These are phyloP conservation scores for Hetaerina titia DNA, from an alignment of 2,888 invertebrate species.

Conservation along the genomic window DNA sequence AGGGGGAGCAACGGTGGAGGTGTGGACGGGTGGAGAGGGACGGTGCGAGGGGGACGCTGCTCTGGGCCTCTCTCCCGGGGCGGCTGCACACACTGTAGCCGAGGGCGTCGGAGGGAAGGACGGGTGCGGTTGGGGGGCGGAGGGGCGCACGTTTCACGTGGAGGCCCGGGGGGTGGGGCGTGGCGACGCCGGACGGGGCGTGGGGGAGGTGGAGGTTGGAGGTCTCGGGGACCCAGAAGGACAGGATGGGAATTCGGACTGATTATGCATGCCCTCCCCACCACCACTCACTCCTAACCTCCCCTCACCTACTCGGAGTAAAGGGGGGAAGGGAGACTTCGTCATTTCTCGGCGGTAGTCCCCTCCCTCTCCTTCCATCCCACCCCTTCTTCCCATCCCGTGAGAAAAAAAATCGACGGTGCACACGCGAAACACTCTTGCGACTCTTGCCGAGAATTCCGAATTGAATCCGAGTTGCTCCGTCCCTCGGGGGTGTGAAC, in stretches of 20 bases:
- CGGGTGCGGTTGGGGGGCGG: neutral
- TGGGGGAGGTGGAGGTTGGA: neutral
- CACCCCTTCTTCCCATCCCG: no score
- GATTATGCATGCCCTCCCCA: no score
- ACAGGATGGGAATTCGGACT: no score
- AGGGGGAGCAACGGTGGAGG: neutral
- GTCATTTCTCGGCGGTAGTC: neutral
- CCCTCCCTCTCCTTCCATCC: neutral
- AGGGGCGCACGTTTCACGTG: neutral
- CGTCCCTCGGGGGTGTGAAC: neutral
- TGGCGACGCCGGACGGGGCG: neutral
- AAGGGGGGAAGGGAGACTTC: no score
- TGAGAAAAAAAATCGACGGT: neutral
- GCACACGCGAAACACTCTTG: neutral
- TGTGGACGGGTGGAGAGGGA: neutral
- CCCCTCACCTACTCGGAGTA: no score
- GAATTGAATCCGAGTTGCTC: slow-evolving; percentile 3
- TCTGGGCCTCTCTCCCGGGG: slow-evolving; percentile 30
- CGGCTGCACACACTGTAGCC: slow-evolving; percentile 7
- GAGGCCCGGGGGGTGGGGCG: neutral
- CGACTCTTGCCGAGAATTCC: neutral
- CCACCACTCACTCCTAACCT: neutral
- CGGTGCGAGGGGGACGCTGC: neutral
- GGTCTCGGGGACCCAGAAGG: neutral
- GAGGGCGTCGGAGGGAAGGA: neutral